Base-by-base conservation (phyloP, 1,140 invertebrate species). In the Nephila pilipes region DNA sequence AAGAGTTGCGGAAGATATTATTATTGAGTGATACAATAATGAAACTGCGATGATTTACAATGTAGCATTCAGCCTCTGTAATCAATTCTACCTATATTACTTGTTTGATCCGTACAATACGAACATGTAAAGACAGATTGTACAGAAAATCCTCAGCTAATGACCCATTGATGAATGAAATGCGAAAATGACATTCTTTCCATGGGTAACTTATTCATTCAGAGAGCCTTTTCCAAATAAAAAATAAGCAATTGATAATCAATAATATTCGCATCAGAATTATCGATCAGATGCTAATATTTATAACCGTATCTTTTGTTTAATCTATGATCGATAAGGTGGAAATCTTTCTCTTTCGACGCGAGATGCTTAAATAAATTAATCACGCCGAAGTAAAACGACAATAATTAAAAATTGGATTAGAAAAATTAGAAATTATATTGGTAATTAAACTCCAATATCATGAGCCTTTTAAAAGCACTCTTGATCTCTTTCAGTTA, bases 171-270 rank as follows among this genome's bases (percentile, higher is more conserved):
- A 18, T 75, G 29, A 36, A 75, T 75, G 14, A 29, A 75, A 75
- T 32, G 32, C 16, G 32, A 75, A 75, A 75, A 75, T 75, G 0
- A 18, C 22, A 25, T 75, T 75, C 32, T 75, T 75, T 6, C 16
- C 25, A 32, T 36, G 3, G 69, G 5, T 75, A 18, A 6, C 8
- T 75, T 75, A 36, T 36, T 18, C 69, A 32, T 4, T 75, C 69
- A 32, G 32, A 5, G 69, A 18, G 29, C 25, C 29, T 16, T 12
- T 75, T 75, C 69, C 14, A 75, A 75, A 75, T 75, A 75, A 75
- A 32, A 22, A 36, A 36, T 75, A 75, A 75, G 36, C 69, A 75
- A 75, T 75, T 75, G 69, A 75, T 75, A 75, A 75, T 75, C 69
- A 32, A 75, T 75, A 29, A 75, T 20, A 32, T 16, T 29, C 32